Evolutionary conservation across 2,888 invertebrate species (phyloP).

Genomic region (Spisula solida): DNA sequence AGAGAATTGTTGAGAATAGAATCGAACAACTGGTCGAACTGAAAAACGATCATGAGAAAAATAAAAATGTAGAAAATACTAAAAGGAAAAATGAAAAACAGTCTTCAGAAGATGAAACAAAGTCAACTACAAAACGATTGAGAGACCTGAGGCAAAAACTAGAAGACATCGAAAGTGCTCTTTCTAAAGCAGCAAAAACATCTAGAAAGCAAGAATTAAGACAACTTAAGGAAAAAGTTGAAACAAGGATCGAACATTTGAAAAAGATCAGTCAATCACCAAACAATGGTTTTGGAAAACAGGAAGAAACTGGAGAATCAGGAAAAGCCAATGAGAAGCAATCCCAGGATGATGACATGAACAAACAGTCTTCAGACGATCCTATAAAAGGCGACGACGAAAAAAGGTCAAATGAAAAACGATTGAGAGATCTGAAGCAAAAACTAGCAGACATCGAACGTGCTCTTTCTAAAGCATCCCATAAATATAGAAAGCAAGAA

Average conservation of each 20-base stretch:
- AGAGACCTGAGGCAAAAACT: background rate
- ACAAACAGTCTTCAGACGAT: no score
- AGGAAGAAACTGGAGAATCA: background rate
- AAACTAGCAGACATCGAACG: background rate
- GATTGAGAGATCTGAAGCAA: background rate
- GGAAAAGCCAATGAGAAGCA: no score
- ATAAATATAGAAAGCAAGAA: background rate
- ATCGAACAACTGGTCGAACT: background rate
- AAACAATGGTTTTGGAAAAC: background rate
- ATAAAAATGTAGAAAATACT: background rate
- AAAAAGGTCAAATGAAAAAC: background rate
- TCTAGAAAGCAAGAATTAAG: background rate
- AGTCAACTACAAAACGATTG: conserved; percentile 3
- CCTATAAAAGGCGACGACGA: background rate
- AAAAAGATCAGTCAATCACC: background rate
- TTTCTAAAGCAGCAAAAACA: background rate
- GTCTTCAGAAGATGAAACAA: background rate
- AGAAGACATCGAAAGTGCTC: background rate
- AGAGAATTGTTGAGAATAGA: background rate
- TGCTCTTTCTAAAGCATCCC: background rate
- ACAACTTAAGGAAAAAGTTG: background rate
- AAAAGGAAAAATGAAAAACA: no score
- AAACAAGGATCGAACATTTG: background rate
- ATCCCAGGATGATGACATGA: no score
- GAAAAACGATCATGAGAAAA: background rate